Evolutionary conservation across 1,140 invertebrate genomes (phyloP).

Genomic region (Drosophila bipectinata): DNA sequence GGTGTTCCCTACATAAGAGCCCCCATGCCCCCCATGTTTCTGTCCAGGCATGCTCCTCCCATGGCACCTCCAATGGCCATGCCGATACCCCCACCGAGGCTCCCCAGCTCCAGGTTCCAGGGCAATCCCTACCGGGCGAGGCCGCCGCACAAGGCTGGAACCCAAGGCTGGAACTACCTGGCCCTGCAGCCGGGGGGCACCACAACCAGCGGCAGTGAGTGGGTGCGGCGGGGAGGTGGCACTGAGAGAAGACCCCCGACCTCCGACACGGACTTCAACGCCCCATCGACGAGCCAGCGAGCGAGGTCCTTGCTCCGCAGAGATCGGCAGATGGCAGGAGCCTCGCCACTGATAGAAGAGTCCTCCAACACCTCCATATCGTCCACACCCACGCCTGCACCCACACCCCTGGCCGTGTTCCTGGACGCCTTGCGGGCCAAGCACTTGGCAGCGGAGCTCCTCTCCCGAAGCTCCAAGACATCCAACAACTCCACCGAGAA

Average conservation of each 20-base stretch:
- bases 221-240: background rate
- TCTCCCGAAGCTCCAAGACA: background rate
- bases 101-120: background rate
- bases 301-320: background rate
- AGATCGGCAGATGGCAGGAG: background rate
- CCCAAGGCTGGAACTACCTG: background rate
- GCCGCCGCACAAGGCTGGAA: background rate
- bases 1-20: background rate
- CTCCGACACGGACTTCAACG: background rate
- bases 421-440: slow-evolving; percentile 18
- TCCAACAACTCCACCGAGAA: too few relatives aligned
- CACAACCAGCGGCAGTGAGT: background rate
- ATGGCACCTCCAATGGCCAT: background rate
- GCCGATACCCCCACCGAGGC: background rate
- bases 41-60: background rate
- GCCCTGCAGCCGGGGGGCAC: background rate
- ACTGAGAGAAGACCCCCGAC: too few relatives aligned
- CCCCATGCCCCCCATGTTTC: background rate
- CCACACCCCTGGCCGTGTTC: slow-evolving; percentile 15
- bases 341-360: too few relatives aligned
- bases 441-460: background rate
- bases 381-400: background rate
- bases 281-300: background rate
- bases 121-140: background rate
- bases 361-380: background rate